Base-by-base conservation (phyloP, 2,888 invertebrate species). In the Anticlea derivata region DNA sequence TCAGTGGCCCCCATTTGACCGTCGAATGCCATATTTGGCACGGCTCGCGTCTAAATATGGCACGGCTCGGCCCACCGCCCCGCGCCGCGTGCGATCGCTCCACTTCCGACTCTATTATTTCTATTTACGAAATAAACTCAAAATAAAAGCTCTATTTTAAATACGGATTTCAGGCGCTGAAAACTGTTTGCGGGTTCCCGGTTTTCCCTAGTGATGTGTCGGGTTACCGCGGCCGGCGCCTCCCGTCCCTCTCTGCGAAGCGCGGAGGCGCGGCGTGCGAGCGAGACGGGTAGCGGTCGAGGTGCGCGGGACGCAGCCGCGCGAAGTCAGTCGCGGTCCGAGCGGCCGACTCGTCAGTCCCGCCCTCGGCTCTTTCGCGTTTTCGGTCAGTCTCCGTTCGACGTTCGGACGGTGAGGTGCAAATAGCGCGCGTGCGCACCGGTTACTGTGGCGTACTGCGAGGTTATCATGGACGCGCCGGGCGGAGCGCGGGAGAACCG, bases 401-500 rank as follows among this genome's bases (percentile, higher is more conserved):
- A 61, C 79, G 83, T 83, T 84, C 86, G 88, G 86, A 84, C 88
- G 88, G 87, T 84, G 87, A 83, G 76, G 85, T 86, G 86, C 84
- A 73, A 59, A 76, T 68, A 79, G 87, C 85, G 87, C 88, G 79
- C 83, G 80, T 75, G 91, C 89, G 86, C 88, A 89, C 86, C 85
- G 85, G 84, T 84, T 91, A 90, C 91, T 91, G 91, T 91, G 91
- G 91, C 91, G 90, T 91, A 90, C 89, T 91, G 91, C 88, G 91
- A 91, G 88, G 91, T 91, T 87, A 93, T 93, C 87, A 96, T 96
- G 96, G 96, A 96, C 94, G 94, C 94, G 92, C 95, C 96, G 91
- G 95, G 96, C 94, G 95, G 96, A 93, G 93, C 93, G 88, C 94
- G 96, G 92, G 96, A 96, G 93, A 94, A 95, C 94, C 96, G 96